A percentile compares a stretch with the other conserved stretches of the same genome.
Evolutionary conservation across 2,797 vertebrate species (phyloP).

Genomic region (Hypotaenidia philippensis): DNA sequence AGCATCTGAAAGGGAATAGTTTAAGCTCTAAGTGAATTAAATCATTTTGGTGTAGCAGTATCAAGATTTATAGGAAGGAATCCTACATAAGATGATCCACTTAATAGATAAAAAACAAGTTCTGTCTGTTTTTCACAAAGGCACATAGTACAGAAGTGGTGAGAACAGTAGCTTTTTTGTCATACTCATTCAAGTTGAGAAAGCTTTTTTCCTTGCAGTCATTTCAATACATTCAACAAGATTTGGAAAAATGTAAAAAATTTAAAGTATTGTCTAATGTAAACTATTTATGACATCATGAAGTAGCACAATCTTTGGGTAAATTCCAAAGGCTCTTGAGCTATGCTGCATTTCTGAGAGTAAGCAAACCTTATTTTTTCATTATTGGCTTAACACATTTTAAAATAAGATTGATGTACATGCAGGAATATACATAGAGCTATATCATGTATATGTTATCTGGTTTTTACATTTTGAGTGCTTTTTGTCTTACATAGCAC

Average conservation of each 20-base stretch:
- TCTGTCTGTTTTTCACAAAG: not conserved
- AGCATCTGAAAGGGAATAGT: not conserved
- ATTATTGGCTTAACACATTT: not conserved
- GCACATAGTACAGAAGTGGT: not conserved
- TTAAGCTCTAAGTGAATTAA: not conserved
- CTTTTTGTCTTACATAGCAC: slow-evolving; percentile 76
- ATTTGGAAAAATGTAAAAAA: not conserved
- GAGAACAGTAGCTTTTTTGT: not conserved
- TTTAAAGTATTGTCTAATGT: not conserved
- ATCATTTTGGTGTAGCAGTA: not conserved
- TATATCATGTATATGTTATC: not conserved
- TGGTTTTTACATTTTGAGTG: not conserved
- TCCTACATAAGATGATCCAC: not conserved
- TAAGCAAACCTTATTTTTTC: not conserved
- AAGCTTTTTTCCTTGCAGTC: not conserved
- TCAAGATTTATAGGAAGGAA: not conserved
- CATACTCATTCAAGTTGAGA: not conserved
- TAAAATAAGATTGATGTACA: not conserved
- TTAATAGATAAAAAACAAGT: not conserved
- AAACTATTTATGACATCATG: not conserved
- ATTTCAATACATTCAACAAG: not conserved
- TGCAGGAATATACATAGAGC: not conserved
- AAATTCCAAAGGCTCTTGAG: not conserved
- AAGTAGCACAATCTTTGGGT: not conserved
- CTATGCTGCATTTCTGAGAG: not conserved